phyloP scores from a whole-genome alignment of 2,113 vertebrate species.

The Otis tarda region DNA sequence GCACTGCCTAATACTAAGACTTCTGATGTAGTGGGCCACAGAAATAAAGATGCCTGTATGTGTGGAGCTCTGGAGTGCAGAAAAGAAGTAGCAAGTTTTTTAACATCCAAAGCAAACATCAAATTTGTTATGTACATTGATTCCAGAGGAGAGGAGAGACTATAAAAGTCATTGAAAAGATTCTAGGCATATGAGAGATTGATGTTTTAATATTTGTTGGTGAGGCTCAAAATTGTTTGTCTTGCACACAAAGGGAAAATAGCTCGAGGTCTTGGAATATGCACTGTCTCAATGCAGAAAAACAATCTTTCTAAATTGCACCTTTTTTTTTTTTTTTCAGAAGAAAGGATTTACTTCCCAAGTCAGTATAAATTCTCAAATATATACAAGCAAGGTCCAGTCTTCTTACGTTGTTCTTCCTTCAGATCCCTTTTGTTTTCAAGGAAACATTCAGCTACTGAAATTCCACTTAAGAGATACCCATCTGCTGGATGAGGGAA shows the following conservation, averaged over 20 bases:
- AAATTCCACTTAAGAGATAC: not conserved
- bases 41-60: not conserved
- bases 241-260: not conserved
- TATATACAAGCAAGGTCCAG: not conserved
- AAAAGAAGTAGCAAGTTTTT: not conserved
- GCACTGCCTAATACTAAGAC: not conserved
- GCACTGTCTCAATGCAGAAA: not conserved
- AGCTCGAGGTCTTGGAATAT: not conserved
- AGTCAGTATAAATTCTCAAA: not conserved
- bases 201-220: not conserved
- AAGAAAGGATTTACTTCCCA: not conserved
- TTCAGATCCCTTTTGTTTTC: not conserved
- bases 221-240: not conserved
- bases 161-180: not conserved
- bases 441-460: not conserved
- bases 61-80: not conserved
- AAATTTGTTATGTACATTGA: not conserved
- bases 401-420: not conserved
- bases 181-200: not conserved
- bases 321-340: too few relatives aligned
- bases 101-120: not conserved
- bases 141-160: not conserved
- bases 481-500: too few relatives aligned
- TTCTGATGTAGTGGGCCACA: not conserved
- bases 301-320: not conserved